Percentiles rank a stretch among this genome's conserved stretches.
phyloP scores from a whole-genome alignment of 2,888 invertebrate species.

The Hyposoter didymator region DNA sequence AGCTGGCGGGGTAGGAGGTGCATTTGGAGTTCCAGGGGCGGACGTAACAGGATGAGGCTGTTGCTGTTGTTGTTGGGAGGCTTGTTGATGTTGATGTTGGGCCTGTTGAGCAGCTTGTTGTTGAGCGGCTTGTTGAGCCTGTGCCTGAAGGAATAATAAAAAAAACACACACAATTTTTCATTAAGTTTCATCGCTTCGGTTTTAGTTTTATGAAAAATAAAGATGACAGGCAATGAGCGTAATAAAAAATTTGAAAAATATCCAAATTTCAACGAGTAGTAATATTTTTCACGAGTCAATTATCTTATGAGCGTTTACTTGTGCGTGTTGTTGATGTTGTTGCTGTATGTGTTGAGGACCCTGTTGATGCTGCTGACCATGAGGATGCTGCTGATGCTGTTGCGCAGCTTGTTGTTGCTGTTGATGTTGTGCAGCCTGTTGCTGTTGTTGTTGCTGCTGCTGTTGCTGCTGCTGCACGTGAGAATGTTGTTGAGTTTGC shows the following conservation, averaged over 20 bases:
- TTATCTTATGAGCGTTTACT: conserved; percentile 36
- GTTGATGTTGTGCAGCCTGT: conserved; percentile 73
- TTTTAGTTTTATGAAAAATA: too few species aligned
- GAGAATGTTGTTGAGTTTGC: conserved; percentile 69
- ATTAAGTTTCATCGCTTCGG: conserved; percentile 42
- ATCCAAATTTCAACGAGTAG: not conserved
- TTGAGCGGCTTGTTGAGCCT: conserved; percentile 74
- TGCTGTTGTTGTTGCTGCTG: conserved; percentile 55
- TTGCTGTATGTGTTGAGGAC: conserved; percentile 76
- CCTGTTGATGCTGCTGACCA: conserved; percentile 37
- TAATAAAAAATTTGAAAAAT: not conserved
- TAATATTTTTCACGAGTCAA: not conserved
- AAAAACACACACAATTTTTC: conserved; percentile 73
- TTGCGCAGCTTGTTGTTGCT: conserved; percentile 79
- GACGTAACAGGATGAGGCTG: conserved; percentile 67
- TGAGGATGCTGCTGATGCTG: conserved; percentile 69
- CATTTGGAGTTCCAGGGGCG: conserved; percentile 68
- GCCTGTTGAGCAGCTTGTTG: conserved; percentile 54
- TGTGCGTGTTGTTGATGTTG: conserved; percentile 71
- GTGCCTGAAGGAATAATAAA: conserved; percentile 30
- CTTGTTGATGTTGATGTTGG: conserved; percentile 76
- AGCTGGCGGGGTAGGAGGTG: conserved; percentile 75
- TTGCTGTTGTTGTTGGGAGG: conserved; percentile 59
- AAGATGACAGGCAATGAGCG: too few species aligned
- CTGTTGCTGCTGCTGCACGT: conserved; percentile 61